A percentile compares a stretch with the other conserved stretches of the same genome.
Conservation (phyloP, 2,888 invertebrate genomes). For the Nomada fabriciana region DNA sequence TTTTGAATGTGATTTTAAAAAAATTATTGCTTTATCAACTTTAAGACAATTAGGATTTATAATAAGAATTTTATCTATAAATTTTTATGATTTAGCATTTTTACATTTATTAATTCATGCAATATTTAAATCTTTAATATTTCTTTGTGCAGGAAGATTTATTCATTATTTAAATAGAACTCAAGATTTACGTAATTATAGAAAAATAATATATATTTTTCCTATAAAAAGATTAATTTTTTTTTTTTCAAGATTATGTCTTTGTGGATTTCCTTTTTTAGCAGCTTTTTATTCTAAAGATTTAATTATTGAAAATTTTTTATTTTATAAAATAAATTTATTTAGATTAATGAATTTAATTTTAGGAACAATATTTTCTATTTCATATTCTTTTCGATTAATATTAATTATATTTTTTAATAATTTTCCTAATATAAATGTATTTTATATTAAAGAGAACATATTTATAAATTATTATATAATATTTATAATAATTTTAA, state of each 20-base stretch:
- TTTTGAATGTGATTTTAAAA: constrained; percentile 90
- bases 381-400: constrained; percentile 72
- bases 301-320: constrained; percentile 83
- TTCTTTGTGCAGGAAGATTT: constrained; percentile 89
- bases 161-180: constrained; percentile 88
- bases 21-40: constrained; percentile 92
- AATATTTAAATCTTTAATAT: constrained; percentile 91
- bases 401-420: constrained; percentile 30
- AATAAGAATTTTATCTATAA: constrained; percentile 88
- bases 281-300: constrained; percentile 86
- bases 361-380: constrained; percentile 66
- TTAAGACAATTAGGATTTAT: constrained; percentile 91
- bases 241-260: constrained; percentile 87
- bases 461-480: not conserved
- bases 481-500: not conserved
- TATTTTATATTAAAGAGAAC: constrained; percentile 24
- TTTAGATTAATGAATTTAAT: not conserved
- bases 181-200: constrained; percentile 90
- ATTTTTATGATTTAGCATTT: constrained; percentile 87
- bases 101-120: constrained; percentile 91
- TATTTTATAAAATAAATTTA: constrained; percentile 28
- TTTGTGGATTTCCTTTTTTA: constrained; percentile 88
- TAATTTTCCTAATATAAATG: constrained; percentile 23
- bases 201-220: constrained; percentile 84
- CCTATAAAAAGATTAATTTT: constrained; percentile 86